phyloP scores from a whole-genome alignment of 1,140 invertebrate genomes.

The Pogonomyrmex barbatus region DNA sequence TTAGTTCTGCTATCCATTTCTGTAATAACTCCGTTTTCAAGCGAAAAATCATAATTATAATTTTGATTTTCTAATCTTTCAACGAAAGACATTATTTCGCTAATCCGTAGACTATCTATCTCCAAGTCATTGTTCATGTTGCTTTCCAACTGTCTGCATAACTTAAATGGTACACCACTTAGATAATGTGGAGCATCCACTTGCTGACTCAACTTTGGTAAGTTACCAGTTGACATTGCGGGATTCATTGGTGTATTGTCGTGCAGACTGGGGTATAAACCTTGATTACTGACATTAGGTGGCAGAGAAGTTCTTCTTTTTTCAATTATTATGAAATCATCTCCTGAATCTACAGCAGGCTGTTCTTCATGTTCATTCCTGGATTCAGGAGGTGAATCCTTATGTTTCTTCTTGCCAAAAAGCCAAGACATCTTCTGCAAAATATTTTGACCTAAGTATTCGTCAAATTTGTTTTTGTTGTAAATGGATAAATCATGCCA shows the following conservation, averaged over 20 bases:
- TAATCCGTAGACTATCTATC: slow-evolving; percentile 79
- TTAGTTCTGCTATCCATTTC: slow-evolving; percentile 80
- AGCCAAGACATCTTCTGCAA: slow-evolving; percentile 84
- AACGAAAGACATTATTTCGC: slow-evolving; percentile 82
- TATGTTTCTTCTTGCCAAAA: slow-evolving; percentile 84
- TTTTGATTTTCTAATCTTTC: slow-evolving; percentile 76
- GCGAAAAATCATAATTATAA: slow-evolving; percentile 80
- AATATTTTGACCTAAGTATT: slow-evolving; percentile 17
- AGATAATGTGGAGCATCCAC: slow-evolving; percentile 77
- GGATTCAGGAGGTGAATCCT: slow-evolving; percentile 79
- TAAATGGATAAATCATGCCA: background rate
- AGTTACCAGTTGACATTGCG: slow-evolving; percentile 49
- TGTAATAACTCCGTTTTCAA: slow-evolving; percentile 82
- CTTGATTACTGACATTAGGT: slow-evolving; percentile 40
- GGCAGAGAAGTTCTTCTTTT: slow-evolving; percentile 65
- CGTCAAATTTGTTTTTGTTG: background rate
- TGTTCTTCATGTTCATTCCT: slow-evolving; percentile 71
- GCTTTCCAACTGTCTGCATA: slow-evolving; percentile 77
- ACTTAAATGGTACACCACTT: slow-evolving; percentile 82
- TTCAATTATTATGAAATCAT: slow-evolving; percentile 81
- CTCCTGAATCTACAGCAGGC: slow-evolving; percentile 59
- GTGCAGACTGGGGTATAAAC: slow-evolving; percentile 72
- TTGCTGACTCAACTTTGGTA: slow-evolving; percentile 70
- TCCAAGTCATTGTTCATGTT: slow-evolving; percentile 77
- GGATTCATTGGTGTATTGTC: slow-evolving; percentile 62